Percentiles rank a stretch among this genome's conserved stretches.
These are phyloP conservation scores for Carapus acus DNA, from an alignment of 2,797 vertebrate genomes.

Conservation along the genomic window DNA sequence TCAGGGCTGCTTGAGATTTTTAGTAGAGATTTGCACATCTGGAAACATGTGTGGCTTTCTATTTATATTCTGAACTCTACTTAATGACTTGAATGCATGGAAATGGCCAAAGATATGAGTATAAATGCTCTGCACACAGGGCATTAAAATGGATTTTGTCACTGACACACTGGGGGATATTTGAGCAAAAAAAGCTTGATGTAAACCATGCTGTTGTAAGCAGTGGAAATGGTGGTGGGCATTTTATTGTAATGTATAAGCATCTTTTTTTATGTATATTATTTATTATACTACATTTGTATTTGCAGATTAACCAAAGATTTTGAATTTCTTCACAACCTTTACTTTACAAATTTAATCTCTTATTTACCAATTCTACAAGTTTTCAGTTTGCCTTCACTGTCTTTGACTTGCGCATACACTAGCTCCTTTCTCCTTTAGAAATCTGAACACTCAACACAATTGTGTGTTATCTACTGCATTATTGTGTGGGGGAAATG, in stretches of 20 bases:
- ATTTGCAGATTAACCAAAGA: constrained; percentile 41
- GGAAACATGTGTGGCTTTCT: constrained; percentile 7
- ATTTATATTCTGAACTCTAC: constrained; percentile 15
- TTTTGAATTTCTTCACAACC: no score
- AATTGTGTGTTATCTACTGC: constrained; percentile 24
- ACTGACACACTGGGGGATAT: constrained; percentile 42
- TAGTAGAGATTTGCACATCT: constrained; percentile 33
- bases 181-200: constrained; percentile 24
- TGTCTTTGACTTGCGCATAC: constrained; percentile 1
- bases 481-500: constrained; percentile 42
- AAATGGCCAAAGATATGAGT: constrained; percentile 21
- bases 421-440: constrained; percentile 11
- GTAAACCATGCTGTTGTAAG: constrained; percentile 72
- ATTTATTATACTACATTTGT: constrained; percentile 55
- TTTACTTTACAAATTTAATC: constrained; percentile 30
- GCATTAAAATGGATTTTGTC: constrained; percentile 16
- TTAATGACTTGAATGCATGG: constrained; percentile 24
- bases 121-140: constrained; percentile 28
- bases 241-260: background rate
- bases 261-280: constrained; percentile 42
- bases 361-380: constrained; percentile 18
- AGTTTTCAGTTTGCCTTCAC: constrained; percentile 19
- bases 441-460: constrained; percentile 18
- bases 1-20: constrained; percentile 25
- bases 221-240: constrained; percentile 64